phyloP scores from a whole-genome alignment of 2,888 invertebrate genomes.

The Drosophila austrosaltans region DNA sequence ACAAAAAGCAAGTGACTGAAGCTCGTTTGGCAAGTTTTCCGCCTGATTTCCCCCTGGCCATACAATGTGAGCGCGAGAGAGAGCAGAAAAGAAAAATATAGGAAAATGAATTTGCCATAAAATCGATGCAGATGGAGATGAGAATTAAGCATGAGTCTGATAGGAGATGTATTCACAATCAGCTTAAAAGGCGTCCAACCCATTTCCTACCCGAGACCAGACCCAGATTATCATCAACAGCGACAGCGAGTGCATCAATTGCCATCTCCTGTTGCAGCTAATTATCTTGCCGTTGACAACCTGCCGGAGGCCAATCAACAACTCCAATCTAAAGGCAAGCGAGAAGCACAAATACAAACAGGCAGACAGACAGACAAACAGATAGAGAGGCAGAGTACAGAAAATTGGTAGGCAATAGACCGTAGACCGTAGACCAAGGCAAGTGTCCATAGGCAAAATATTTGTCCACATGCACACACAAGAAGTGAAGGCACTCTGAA shows the following conservation, averaged over 20 bases:
- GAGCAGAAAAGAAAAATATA: conserved; percentile 12
- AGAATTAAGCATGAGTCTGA: conserved; percentile 22
- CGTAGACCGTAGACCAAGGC: conserved; percentile 18
- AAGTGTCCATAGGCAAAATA: conserved; percentile 25
- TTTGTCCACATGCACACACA: conserved; percentile 23
- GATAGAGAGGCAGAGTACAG: conserved; percentile 6
- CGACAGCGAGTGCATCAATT: conserved; percentile 1
- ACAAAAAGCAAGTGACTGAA: conserved; percentile 34
- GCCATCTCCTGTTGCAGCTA: conserved; percentile 50
- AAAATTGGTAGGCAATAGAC: conserved; percentile 49
- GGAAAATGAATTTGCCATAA: conserved; percentile 39
- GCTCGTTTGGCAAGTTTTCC: conserved; percentile 53
- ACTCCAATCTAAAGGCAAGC: conserved; percentile 38
- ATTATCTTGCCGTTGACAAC: conserved; percentile 44
- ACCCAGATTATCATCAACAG: conserved; percentile 7
- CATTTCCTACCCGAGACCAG: neutral
- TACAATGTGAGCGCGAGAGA: conserved; percentile 17
- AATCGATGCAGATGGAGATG: conserved; percentile 63
- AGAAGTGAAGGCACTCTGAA: conserved; percentile 4
- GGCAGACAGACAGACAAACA: neutral
- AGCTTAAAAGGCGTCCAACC: conserved; percentile 51
- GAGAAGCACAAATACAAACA: conserved; percentile 40
- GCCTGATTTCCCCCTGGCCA: conserved; percentile 40
- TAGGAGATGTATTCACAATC: conserved; percentile 54
- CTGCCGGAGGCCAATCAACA: conserved; percentile 46